A percentile compares a stretch with the other conserved stretches of the same genome.
phyloP scores from a whole-genome alignment of 2,888 invertebrate genomes.

The Fissipunctia ypsillon region DNA sequence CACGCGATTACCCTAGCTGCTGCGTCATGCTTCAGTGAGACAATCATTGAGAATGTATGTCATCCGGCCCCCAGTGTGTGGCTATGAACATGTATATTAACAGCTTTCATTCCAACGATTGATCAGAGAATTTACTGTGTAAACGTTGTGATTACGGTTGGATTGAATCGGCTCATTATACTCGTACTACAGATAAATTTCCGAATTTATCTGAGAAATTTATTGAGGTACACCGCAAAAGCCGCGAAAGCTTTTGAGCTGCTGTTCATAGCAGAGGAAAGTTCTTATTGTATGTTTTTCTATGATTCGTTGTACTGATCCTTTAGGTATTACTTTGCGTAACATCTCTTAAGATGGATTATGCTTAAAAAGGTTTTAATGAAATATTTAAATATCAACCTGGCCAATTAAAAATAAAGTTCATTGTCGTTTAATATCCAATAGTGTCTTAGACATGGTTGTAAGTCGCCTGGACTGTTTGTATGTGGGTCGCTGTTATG shows the following conservation, averaged over 20 bases:
- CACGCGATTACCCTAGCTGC: neutral
- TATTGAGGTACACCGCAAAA: too few relatives aligned
- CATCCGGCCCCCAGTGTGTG: neutral
- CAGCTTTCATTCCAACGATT: constrained; percentile 25
- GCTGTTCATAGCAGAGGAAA: neutral
- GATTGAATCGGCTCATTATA: constrained; percentile 10
- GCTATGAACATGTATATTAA: constrained; percentile 9
- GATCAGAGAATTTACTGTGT: neutral
- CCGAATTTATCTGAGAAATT: too few relatives aligned
- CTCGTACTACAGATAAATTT: neutral
- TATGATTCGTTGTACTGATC: too few relatives aligned
- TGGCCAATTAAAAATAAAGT: neutral
- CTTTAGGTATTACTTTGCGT: too few relatives aligned
- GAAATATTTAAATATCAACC: neutral
- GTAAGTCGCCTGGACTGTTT: too few relatives aligned
- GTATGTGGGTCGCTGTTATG: too few relatives aligned
- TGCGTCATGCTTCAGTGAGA: neutral
- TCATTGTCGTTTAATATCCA: too few relatives aligned
- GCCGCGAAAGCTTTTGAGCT: neutral
- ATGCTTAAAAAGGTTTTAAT: neutral
- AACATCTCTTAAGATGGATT: too few relatives aligned
- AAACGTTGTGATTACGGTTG: constrained; percentile 1
- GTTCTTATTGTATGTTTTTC: neutral
- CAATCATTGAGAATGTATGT: neutral
- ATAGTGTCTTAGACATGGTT: too few relatives aligned